Percentiles rank a stretch among this genome's conserved stretches.
Conservation (phyloP, 1,140 invertebrate species). For the Papilio polyxenes region DNA sequence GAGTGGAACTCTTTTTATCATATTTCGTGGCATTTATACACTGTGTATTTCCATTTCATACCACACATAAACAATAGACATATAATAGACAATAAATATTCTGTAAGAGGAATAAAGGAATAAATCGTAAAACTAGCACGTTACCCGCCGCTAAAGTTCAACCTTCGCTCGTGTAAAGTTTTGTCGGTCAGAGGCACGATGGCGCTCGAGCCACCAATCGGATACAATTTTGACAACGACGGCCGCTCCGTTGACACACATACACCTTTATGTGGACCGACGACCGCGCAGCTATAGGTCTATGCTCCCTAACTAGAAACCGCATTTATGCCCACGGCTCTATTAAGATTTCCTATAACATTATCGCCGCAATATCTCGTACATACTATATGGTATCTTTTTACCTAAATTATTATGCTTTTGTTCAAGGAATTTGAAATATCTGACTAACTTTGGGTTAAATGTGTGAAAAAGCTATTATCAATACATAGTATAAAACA, state of each 20-base stretch:
- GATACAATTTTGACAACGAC: slow-evolving; percentile 14
- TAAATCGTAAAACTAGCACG: neutral
- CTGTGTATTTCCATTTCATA: neutral
- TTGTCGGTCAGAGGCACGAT: slow-evolving; percentile 16
- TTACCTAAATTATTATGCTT: too few species aligned
- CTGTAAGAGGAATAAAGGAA: neutral
- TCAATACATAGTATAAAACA: too few species aligned
- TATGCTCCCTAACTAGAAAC: neutral
- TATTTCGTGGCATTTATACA: too few species aligned
- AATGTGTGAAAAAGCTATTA: too few species aligned
- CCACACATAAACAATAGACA: neutral
- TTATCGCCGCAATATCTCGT: neutral
- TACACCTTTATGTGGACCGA: slow-evolving; percentile 9
- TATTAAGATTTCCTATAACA: neutral
- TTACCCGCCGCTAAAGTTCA: neutral
- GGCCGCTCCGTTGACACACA: neutral
- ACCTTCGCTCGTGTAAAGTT: slow-evolving; percentile 23
- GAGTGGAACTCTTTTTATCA: too few species aligned
- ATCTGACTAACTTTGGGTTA: too few species aligned
- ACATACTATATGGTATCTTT: too few species aligned
- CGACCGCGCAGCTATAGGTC: neutral
- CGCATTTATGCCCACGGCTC: neutral
- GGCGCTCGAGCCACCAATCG: slow-evolving; percentile 10
- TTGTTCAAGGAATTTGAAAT: too few species aligned
- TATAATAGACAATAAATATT: too few species aligned